These are phyloP conservation scores for Philotrypesis tridentata DNA, from an alignment of 1,140 invertebrate genomes.

Conservation along the genomic window DNA sequence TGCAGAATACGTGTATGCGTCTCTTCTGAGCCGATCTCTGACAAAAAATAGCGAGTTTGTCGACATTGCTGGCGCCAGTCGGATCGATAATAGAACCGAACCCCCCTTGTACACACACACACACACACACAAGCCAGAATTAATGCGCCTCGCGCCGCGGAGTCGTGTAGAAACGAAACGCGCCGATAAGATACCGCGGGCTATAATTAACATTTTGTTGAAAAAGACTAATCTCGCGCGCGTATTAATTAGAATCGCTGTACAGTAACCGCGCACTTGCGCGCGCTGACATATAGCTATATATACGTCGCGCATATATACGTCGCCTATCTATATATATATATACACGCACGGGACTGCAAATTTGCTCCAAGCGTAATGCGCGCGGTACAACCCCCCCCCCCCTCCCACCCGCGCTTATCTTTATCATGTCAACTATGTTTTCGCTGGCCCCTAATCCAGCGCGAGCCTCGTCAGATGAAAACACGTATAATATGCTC, in stretches of 20 bases:
- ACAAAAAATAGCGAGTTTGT: not conserved
- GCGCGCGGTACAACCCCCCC: too few species aligned
- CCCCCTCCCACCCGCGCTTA: too few species aligned
- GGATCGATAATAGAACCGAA: too few species aligned
- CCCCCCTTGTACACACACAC: too few species aligned
- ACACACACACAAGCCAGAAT: not conserved
- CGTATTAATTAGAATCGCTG: not conserved
- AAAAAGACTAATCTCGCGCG: not conserved
- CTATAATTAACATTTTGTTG: not conserved
- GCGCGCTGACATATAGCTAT: not conserved
- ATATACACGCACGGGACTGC: too few species aligned
- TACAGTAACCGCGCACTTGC: not conserved
- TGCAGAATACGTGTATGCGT: too few species aligned
- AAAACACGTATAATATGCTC: not conserved
- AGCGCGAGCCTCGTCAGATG: too few species aligned
- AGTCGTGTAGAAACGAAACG: not conserved
- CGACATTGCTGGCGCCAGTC: not conserved
- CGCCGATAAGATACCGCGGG: not conserved
- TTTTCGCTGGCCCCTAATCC: too few species aligned
- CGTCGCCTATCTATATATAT: too few species aligned
- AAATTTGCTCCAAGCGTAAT: too few species aligned
- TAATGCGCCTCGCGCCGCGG: not conserved
- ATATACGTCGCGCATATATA: not conserved
- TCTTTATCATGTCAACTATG: too few species aligned
- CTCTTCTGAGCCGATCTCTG: not conserved